phyloP scores from a whole-genome alignment of 2,797 vertebrate genomes.

The Enteromius argenteus region DNA sequence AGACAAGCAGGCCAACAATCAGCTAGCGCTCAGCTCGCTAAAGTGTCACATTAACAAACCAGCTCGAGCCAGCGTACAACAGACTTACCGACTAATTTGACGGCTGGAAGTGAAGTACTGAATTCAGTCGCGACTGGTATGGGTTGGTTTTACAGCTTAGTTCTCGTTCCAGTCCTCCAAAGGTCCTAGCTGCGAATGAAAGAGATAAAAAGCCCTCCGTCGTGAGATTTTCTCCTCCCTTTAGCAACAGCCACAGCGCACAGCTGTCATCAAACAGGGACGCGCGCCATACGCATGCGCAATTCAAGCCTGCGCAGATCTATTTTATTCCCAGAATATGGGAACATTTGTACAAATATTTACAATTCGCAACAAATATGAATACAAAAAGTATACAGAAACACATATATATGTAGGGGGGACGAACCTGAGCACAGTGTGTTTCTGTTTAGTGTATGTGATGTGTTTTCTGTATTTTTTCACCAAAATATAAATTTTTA shows the following conservation, averaged over 20 bases:
- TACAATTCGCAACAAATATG: background rate
- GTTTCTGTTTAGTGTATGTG: background rate
- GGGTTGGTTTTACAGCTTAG: background rate
- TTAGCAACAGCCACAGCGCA: slow-evolving; percentile 69
- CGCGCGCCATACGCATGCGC: slow-evolving; percentile 73
- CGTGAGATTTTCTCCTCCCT: slow-evolving; percentile 63
- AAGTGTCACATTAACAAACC: slow-evolving; percentile 42
- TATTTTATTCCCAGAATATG: background rate
- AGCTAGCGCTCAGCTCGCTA: slow-evolving; percentile 39
- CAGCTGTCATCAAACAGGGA: slow-evolving; percentile 81
- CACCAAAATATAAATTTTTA: background rate
- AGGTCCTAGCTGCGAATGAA: slow-evolving; percentile 39
- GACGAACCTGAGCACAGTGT: background rate
- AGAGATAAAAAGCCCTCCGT: slow-evolving; percentile 44
- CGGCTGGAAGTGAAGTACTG: background rate
- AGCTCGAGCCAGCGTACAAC: background rate
- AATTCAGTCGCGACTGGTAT: background rate
- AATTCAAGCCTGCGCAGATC: background rate
- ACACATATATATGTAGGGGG: background rate
- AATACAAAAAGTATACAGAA: background rate
- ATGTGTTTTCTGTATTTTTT: background rate
- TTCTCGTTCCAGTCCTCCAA: slow-evolving; percentile 23
- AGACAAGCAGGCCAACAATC: slow-evolving; percentile 43
- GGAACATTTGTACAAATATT: background rate
- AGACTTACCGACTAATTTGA: slow-evolving; percentile 46